Conservation (phyloP, 2,888 invertebrate species). For the Nasonovia ribisnigri region DNA sequence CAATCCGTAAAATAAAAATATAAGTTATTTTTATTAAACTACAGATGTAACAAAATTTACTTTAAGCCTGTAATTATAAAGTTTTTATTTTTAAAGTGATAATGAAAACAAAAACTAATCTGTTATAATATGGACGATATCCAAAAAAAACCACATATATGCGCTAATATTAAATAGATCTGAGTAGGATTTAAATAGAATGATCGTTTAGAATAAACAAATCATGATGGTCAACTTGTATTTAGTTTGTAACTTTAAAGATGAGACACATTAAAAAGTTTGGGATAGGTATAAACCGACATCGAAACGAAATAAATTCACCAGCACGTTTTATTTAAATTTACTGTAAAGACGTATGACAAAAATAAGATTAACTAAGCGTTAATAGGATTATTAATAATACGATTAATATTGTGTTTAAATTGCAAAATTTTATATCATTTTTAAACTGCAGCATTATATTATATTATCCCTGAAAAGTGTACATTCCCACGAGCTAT, state of each 20-base stretch:
- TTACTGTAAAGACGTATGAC: not conserved
- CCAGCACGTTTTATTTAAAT: not conserved
- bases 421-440: not conserved
- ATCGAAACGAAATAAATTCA: not conserved
- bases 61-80: not conserved
- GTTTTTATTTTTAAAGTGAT: not conserved
- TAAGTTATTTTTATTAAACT: not conserved
- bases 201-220: not conserved
- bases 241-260: not conserved
- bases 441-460: not conserved
- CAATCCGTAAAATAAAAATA: not conserved
- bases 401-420: constrained; percentile 9
- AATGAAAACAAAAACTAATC: constrained; percentile 12
- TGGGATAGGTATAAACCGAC: not conserved
- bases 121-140: not conserved
- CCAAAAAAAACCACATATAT: constrained; percentile 11
- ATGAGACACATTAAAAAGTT: not conserved
- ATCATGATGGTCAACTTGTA: not conserved
- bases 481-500: not conserved
- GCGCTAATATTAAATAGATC: not conserved
- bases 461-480: not conserved
- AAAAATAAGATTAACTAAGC: not conserved
- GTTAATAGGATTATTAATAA: constrained; percentile 9
- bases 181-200: constrained; percentile 18
- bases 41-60: not conserved